Evolutionary conservation across 2,113 vertebrate genomes (phyloP).

Genomic region (Salminus brasiliensis): DNA sequence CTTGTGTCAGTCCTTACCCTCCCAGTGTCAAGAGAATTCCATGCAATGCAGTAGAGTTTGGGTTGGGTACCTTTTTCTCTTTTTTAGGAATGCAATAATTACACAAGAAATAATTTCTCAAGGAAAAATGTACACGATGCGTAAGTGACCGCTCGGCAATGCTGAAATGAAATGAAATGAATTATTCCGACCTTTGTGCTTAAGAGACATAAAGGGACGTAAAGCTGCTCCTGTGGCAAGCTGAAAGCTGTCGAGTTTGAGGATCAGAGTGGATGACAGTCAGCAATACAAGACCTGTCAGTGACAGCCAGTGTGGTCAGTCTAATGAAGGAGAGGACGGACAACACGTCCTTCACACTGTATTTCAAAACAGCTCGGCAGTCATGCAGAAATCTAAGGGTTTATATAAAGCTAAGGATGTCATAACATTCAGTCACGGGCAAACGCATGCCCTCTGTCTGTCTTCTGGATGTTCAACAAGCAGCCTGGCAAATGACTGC

Average conservation of each 20-base stretch:
- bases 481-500: constrained; percentile 5
- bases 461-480: neutral
- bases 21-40: too few species aligned
- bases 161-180: neutral
- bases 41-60: too few species aligned
- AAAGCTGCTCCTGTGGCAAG: neutral
- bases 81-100: too few species aligned
- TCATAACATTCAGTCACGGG: neutral
- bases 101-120: too few species aligned
- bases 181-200: neutral
- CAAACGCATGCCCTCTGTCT: neutral
- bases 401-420: too few species aligned
- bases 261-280: neutral
- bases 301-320: neutral
- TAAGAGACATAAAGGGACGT: neutral
- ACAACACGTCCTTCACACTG: neutral
- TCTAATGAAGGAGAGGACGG: neutral
- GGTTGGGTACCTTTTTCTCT: too few species aligned
- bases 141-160: neutral
- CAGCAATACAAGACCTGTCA: neutral
- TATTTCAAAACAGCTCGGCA: neutral
- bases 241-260: neutral
- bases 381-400: neutral
- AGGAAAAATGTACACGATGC: neutral
- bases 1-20: too few species aligned